phyloP scores from a whole-genome alignment of 1,140 invertebrate species.

The Chlorops oryzae region DNA sequence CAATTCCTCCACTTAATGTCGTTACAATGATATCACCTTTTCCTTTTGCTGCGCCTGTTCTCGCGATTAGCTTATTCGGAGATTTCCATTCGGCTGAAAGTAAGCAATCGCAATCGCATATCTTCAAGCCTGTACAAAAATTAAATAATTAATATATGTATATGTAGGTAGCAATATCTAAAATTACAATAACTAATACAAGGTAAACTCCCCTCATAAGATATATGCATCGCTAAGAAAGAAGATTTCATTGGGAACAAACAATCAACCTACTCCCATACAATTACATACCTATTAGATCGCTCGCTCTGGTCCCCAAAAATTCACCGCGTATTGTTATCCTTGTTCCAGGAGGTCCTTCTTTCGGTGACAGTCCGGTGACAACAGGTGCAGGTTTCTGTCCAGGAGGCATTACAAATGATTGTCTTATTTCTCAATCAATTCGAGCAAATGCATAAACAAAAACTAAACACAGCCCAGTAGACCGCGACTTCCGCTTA shows the following conservation, averaged over 20 bases:
- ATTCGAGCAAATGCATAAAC: too few species aligned
- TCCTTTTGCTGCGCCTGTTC: slow-evolving; percentile 89
- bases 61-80: slow-evolving; percentile 91
- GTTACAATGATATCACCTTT: slow-evolving; percentile 93
- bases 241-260: neutral
- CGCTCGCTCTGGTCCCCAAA: slow-evolving; percentile 75
- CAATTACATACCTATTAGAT: slow-evolving; percentile 74
- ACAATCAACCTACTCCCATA: too few species aligned
- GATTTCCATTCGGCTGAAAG: slow-evolving; percentile 97
- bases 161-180: neutral
- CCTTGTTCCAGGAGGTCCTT: slow-evolving; percentile 93
- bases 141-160: slow-evolving; percentile 2
- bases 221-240: neutral
- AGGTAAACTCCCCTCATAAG: neutral
- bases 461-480: too few species aligned
- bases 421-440: too few species aligned
- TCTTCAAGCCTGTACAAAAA: slow-evolving; percentile 67
- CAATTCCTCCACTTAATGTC: slow-evolving; percentile 83
- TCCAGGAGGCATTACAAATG: too few species aligned
- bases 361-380: slow-evolving; percentile 95
- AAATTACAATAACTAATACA: neutral
- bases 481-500: too few species aligned
- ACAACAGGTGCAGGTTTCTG: too few species aligned
- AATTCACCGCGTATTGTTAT: slow-evolving; percentile 95
- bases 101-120: slow-evolving; percentile 92